Conservation (phyloP, 2,888 invertebrate genomes). For the Choristoneura rosaceana region DNA sequence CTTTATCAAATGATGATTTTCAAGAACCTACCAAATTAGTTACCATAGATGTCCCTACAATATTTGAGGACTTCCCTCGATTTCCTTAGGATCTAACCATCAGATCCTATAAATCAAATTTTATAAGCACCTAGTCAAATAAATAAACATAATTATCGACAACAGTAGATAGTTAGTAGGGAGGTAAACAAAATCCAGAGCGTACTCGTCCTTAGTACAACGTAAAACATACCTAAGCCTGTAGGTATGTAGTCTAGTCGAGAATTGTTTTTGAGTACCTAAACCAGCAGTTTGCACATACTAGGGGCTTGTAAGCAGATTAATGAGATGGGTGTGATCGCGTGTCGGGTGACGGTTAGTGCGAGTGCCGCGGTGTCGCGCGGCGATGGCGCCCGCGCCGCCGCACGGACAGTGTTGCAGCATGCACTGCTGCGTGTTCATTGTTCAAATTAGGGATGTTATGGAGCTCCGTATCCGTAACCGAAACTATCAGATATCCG, state of each 20-base stretch:
- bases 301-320: conserved; percentile 30
- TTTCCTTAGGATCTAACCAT: too few relatives aligned
- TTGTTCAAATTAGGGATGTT: not conserved
- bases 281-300: conserved; percentile 32
- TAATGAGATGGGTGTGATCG: conserved; percentile 39
- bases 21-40: too few relatives aligned
- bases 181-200: not conserved
- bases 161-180: too few relatives aligned
- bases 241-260: not conserved
- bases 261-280: conserved; percentile 7
- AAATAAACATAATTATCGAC: too few relatives aligned
- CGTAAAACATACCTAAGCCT: too few relatives aligned
- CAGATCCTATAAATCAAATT: too few relatives aligned
- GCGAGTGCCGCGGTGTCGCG: conserved; percentile 35
- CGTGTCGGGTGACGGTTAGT: conserved; percentile 29
- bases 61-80: too few relatives aligned
- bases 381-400: conserved; percentile 35
- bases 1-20: too few relatives aligned
- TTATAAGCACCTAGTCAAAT: too few relatives aligned
- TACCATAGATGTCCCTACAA: too few relatives aligned
- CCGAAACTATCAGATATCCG: too few relatives aligned
- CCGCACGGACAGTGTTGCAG: conserved; percentile 21
- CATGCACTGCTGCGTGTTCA: conserved; percentile 11
- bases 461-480: too few relatives aligned
- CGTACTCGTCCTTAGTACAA: not conserved